Conservation (phyloP, 2,888 invertebrate species). For the Ceramica pisi region DNA sequence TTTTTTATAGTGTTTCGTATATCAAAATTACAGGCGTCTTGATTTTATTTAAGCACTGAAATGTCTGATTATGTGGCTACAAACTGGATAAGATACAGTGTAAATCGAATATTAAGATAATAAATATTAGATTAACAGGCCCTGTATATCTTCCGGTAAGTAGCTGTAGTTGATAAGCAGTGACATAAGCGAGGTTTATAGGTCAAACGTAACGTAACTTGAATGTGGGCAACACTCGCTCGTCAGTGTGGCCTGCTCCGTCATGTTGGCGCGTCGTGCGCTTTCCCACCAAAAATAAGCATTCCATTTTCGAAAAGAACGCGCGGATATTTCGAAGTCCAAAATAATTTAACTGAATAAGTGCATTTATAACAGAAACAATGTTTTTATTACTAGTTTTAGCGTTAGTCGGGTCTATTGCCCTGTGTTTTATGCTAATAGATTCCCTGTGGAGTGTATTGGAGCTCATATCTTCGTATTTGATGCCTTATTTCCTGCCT, state of each 20-base stretch:
- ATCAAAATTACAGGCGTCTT: slow-evolving; percentile 24
- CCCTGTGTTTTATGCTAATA: slow-evolving; percentile 86
- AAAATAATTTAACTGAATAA: slow-evolving; percentile 14
- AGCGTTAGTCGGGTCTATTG: slow-evolving; percentile 89
- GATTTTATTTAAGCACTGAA: not conserved
- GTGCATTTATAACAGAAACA: slow-evolving; percentile 44
- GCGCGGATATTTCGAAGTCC: slow-evolving; percentile 39
- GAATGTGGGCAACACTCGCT: slow-evolving; percentile 60
- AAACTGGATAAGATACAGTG: not conserved
- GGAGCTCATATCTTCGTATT: slow-evolving; percentile 90
- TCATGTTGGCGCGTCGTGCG: slow-evolving; percentile 64
- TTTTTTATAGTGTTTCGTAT: slow-evolving; percentile 19
- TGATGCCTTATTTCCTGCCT: slow-evolving; percentile 93
- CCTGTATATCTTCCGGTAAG: slow-evolving; percentile 15
- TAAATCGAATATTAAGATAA: not conserved
- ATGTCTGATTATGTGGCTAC: not conserved
- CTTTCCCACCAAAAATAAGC: slow-evolving; percentile 46
- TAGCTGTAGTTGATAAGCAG: slow-evolving; percentile 52
- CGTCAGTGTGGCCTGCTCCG: slow-evolving; percentile 69
- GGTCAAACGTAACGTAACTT: slow-evolving; percentile 67
- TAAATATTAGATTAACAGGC: not conserved
- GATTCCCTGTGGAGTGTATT: slow-evolving; percentile 92
- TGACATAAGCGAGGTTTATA: slow-evolving; percentile 71
- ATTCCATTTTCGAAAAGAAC: slow-evolving; percentile 44
- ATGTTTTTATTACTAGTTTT: slow-evolving; percentile 76